phyloP scores from a whole-genome alignment of 2,888 invertebrate species.

The Terebella lapidaria region DNA sequence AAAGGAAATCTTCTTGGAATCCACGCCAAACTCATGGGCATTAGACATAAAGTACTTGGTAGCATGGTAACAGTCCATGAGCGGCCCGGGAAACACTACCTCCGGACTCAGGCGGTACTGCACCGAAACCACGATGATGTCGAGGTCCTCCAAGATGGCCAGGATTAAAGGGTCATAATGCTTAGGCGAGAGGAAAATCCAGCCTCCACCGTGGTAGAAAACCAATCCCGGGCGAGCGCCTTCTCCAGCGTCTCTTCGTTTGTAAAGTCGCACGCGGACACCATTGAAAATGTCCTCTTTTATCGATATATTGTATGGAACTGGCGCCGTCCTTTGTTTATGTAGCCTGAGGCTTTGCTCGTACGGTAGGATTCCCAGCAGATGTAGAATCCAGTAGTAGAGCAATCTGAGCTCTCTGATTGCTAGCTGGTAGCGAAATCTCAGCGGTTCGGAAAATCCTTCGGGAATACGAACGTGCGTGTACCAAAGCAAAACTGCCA shows the following conservation, averaged over 20 bases:
- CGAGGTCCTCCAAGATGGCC: background rate
- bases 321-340: too few relatives aligned
- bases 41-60: background rate
- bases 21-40: background rate
- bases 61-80: background rate
- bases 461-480: too few relatives aligned
- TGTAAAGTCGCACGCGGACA: background rate
- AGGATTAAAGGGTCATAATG: background rate
- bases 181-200: background rate
- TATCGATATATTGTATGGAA: too few relatives aligned
- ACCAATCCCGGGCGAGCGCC: background rate
- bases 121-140: background rate
- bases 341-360: too few relatives aligned
- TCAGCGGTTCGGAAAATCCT: too few relatives aligned
- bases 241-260: background rate
- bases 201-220: conserved; percentile 5
- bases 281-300: too few relatives aligned
- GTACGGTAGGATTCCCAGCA: too few relatives aligned
- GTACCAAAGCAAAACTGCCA: too few relatives aligned
- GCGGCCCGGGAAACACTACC: background rate
- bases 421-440: too few relatives aligned
- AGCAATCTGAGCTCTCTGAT: too few relatives aligned
- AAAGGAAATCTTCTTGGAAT: background rate
- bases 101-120: conserved; percentile 3
- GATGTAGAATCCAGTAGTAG: too few relatives aligned